Evolutionary conservation across 2,888 invertebrate species (phyloP).

Genomic region (Eulithis testata): DNA sequence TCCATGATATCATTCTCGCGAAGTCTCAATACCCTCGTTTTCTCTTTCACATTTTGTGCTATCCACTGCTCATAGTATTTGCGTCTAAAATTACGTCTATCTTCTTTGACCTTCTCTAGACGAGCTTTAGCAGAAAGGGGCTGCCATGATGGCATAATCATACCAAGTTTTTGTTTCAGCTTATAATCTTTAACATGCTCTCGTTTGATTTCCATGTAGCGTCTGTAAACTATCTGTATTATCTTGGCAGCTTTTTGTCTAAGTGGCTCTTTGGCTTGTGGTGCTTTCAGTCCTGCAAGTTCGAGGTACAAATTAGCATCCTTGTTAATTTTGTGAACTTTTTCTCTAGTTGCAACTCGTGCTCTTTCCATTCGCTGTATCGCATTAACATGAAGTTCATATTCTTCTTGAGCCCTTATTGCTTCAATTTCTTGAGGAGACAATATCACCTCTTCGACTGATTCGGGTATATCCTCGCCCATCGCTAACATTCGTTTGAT

Average conservation of each 20-base stretch:
- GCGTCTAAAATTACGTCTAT: constrained; percentile 73
- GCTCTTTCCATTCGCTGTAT: constrained; percentile 78
- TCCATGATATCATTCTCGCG: constrained; percentile 87
- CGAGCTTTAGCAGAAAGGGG: constrained; percentile 74
- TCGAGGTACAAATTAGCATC: constrained; percentile 69
- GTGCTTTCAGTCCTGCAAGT: constrained; percentile 69
- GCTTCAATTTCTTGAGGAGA: constrained; percentile 63
- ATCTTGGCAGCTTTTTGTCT: constrained; percentile 57
- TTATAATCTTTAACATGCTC: constrained; percentile 66
- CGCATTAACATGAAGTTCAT: constrained; percentile 56
- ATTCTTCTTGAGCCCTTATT: constrained; percentile 57
- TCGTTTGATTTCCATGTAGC: constrained; percentile 70
- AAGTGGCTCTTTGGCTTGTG: constrained; percentile 54
- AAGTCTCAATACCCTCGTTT: constrained; percentile 75
- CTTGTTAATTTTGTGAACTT: constrained; percentile 59
- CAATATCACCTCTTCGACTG: constrained; percentile 50
- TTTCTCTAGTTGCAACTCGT: constrained; percentile 50
- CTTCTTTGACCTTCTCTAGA: constrained; percentile 74
- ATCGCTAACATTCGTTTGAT: constrained; percentile 58
- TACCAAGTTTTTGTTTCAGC: constrained; percentile 80
- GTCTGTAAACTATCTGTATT: constrained; percentile 69
- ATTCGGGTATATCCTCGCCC: constrained; percentile 57
- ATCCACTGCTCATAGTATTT: constrained; percentile 75
- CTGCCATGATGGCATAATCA: constrained; percentile 81
- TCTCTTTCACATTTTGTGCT: constrained; percentile 75